These are phyloP conservation scores for Limulus polyphemus DNA, from an alignment of 2,888 invertebrate species.

Conservation along the genomic window DNA sequence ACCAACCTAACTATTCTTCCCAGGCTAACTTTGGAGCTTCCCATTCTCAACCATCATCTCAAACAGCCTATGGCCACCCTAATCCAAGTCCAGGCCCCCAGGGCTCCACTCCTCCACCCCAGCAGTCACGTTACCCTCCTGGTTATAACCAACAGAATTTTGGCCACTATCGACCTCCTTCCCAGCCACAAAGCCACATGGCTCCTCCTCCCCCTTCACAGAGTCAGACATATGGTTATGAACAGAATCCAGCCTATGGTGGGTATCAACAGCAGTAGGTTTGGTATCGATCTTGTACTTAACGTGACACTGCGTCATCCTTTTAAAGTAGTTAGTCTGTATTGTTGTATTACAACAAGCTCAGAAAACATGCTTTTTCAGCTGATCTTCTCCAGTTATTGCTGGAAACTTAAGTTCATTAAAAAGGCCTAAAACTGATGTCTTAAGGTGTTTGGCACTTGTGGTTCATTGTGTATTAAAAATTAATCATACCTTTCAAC, in stretches of 20 bases:
- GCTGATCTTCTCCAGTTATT: too few relatives aligned
- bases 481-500: too few relatives aligned
- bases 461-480: too few relatives aligned
- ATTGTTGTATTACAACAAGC: too few relatives aligned
- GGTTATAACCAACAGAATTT: conserved; percentile 16
- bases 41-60: conserved; percentile 7
- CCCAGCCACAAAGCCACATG: conserved; percentile 4
- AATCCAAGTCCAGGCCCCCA: conserved; percentile 4
- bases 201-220: conserved; percentile 8
- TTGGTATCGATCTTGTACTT: too few relatives aligned
- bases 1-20: conserved; percentile 8
- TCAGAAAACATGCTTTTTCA: too few relatives aligned
- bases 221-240: conserved; percentile 15
- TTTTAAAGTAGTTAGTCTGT: too few relatives aligned
- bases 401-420: too few relatives aligned
- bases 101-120: conserved; percentile 12
- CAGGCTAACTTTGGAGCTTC: conserved; percentile 14
- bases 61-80: conserved; percentile 9
- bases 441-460: too few relatives aligned
- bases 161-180: conserved; percentile 12
- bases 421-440: too few relatives aligned
- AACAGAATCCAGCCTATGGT: conserved; percentile 18
- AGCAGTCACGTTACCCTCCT: conserved; percentile 11
- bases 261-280: conserved; percentile 16
- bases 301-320: too few relatives aligned